phyloP scores from a whole-genome alignment of 2,888 invertebrate genomes.

The Allolobophora icterica region DNA sequence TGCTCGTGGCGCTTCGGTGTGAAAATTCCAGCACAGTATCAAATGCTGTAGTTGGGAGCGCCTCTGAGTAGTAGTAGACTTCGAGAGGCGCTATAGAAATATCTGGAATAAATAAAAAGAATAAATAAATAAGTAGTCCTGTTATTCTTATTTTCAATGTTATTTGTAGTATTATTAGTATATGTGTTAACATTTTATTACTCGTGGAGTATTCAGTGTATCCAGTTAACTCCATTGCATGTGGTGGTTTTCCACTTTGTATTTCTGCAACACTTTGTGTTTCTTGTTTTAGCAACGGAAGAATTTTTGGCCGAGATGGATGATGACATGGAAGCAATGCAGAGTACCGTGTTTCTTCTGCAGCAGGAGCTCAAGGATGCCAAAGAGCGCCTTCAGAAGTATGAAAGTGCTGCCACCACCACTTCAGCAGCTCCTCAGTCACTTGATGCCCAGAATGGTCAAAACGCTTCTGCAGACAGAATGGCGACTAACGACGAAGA shows the following conservation, averaged over 20 bases:
- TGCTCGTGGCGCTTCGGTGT: too few species aligned
- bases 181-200: too few species aligned
- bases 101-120: too few species aligned
- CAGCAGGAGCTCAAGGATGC: slow-evolving; percentile 89
- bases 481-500: neutral
- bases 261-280: neutral
- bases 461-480: neutral
- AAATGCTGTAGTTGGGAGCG: too few species aligned
- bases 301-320: slow-evolving; percentile 93
- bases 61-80: too few species aligned
- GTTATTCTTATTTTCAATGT: too few species aligned
- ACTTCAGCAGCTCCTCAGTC: neutral
- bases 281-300: slow-evolving; percentile 78
- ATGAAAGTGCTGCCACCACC: slow-evolving; percentile 4
- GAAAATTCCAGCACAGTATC: too few species aligned
- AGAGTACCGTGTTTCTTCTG: slow-evolving; percentile 90
- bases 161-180: too few species aligned
- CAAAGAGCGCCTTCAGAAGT: slow-evolving; percentile 68
- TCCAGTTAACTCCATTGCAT: neutral
- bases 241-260: neutral
- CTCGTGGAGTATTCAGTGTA: neutral
- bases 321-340: slow-evolving; percentile 97
- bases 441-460: neutral
- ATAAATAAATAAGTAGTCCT: too few species aligned
- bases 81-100: too few species aligned